Evolutionary conservation across 2,888 invertebrate species (phyloP).

Genomic region (Oconnorella tubifera): DNA sequence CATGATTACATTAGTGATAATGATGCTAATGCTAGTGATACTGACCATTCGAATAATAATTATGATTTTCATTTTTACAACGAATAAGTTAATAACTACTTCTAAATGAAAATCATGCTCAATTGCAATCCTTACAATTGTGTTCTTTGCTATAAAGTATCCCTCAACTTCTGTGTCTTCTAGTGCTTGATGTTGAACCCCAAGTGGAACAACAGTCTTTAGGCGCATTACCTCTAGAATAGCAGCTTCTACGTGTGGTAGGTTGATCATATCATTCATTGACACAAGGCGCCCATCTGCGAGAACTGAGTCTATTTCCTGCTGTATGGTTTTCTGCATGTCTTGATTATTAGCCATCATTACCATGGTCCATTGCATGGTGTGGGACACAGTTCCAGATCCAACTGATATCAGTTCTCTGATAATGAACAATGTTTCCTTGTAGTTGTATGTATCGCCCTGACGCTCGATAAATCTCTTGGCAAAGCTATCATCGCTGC

Average conservation of each 20-base stretch:
- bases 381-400: no score
- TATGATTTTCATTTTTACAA: no score
- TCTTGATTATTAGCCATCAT: slow-evolving; percentile 13
- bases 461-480: no score
- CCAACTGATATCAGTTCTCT: no score
- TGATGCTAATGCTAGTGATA: no score
- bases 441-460: no score
- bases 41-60: no score
- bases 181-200: not conserved
- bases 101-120: no score
- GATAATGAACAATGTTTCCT: no score
- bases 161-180: slow-evolving; percentile 8
- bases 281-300: not conserved
- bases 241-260: slow-evolving; percentile 10
- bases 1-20: no score
- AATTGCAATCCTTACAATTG: slow-evolving; percentile 2
- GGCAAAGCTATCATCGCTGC: no score
- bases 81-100: no score
- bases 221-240: slow-evolving; percentile 11
- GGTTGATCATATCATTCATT: slow-evolving; percentile 2
- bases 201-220: slow-evolving; percentile 13
- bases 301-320: slow-evolving; percentile 12
- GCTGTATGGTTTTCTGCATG: slow-evolving; percentile 6
- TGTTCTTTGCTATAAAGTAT: not conserved
- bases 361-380: slow-evolving; percentile 11